Base-by-base conservation (phyloP, 1,140 invertebrate genomes). In the Cyclargus thomasi region DNA sequence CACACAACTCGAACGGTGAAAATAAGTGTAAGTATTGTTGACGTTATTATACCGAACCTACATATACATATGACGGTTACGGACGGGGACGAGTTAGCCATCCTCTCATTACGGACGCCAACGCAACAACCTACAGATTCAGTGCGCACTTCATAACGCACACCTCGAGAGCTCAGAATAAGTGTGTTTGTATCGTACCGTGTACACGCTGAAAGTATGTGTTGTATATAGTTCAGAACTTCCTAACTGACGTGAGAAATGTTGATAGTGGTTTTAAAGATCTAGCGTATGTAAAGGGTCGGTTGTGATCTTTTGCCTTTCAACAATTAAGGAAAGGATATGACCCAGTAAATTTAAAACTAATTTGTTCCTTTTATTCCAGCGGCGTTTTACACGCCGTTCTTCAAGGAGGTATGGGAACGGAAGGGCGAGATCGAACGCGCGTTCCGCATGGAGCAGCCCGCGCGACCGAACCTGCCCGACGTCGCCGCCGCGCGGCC, bases 331-430 rank as follows among this genome's bases (percentile, higher is more conserved):
- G n/a, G n/a, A n/a, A n/a, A n/a, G n/a, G n/a, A n/a, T n/a, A n/a
- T n/a, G n/a, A n/a, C n/a, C n/a, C n/a, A n/a, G n/a, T n/a, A n/a
- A n/a, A n/a, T n/a, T n/a, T n/a, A n/a, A n/a, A n/a, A n/a, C n/a
- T n/a, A n/a, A n/a, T n/a, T 53, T 63, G 14, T 64, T 64, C 53
- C 16, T 18, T n/a, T n/a, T 72, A 39, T 71, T 93, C 2, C 86
- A 97, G 97, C 97, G 80, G 96, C 97, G 53, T 98, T 98, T 89
- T 99, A 97, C 86, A 97, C 96, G 62, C 97, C 97, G 64, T 99
- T 99, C 91, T 97, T 99, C 90, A 97, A 97, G 85, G 96, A 97
- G 88, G 97, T 97, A 16, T 98, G 97, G 97, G 97, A 98, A 78
- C 96, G 97, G 76, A 98, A 99, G 77, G 96, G 96, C 36, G 96